Conservation (phyloP, 2,113 vertebrate genomes). For the Isichthys henryi region DNA sequence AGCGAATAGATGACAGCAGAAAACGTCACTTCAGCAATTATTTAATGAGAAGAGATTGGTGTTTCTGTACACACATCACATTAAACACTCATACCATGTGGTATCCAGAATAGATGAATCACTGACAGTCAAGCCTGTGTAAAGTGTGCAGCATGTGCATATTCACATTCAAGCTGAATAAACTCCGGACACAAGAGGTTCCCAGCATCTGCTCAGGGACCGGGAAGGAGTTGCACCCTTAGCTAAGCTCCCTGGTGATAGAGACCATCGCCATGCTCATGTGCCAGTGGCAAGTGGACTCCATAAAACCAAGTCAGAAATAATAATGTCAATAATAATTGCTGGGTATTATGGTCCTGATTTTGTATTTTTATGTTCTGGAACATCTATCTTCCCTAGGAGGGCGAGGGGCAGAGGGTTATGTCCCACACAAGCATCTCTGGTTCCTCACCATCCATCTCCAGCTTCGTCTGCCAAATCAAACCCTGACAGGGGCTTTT, state of each 20-base stretch:
- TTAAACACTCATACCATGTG: conserved; percentile 32
- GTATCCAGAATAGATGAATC: conserved; percentile 24
- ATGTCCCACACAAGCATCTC: conserved; percentile 31
- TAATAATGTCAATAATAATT: neutral
- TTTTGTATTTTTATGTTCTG: neutral
- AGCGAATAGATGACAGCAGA: conserved; percentile 38
- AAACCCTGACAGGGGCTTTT: conserved; percentile 46
- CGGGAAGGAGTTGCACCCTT: neutral
- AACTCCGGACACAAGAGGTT: conserved; percentile 2
- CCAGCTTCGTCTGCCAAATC: conserved; percentile 40
- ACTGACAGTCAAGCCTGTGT: neutral
- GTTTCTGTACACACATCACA: conserved; percentile 35
- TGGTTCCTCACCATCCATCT: conserved; percentile 45
- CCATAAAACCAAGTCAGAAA: neutral
- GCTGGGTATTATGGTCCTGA: neutral
- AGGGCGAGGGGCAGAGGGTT: conserved; percentile 8
- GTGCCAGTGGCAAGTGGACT: neutral
- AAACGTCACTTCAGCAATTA: conserved; percentile 39
- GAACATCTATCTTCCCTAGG: neutral
- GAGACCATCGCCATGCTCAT: neutral
- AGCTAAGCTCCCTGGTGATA: neutral
- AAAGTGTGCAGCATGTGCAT: conserved; percentile 27
- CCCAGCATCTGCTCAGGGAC: neutral
- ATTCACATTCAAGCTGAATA: conserved; percentile 33
- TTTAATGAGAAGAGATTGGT: conserved; percentile 53